Base-by-base conservation (phyloP, 2,113 vertebrate species). In the Pogona vitticeps region DNA sequence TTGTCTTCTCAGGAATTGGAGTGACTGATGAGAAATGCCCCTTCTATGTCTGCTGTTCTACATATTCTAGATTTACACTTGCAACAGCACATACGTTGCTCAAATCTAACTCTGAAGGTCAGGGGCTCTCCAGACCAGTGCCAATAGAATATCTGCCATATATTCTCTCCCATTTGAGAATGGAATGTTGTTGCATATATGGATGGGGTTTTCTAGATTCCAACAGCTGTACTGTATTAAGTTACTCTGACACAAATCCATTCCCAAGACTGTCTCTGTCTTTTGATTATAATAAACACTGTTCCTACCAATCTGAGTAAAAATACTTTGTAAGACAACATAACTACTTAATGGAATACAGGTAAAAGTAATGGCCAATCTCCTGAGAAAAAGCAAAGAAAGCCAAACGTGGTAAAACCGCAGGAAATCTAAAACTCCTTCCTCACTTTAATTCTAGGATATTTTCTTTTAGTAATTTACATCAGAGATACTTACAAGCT, bases 401-500 rank as follows among this genome's bases (percentile, higher is more conserved):
- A 85, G 88, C 15, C 21, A 23, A 36, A 15, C 52, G 26, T 61
- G 38, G 86, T 80, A 65, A 40, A 28, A 26, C 15, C 40, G 23
- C 56, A 75, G 23, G 20, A 52, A 9, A 4, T n/a, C 26, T 84
- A 58, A 52, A 67, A 52, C 46, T 23, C 36, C 15, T 4, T 59
- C 1, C 71, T 31, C 52, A 58, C 15, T 36, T 33, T 28, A 65
- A 36, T 59, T n/a, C 88, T 86, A 83, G 91, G 65, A 56, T 84
- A 56, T 38, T 92, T 90, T 1, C n/a, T 87, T 86, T 90, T 84
- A 65, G 61, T 38, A 91, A 91, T 61, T 63, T 85, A 89, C 10
- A 87, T 7, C 67, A 70, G 33, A 59, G 20, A 38, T 33, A 59
- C 46, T 82, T 65, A 42, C 31, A 61, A 73, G 36, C 56, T 61